Base-by-base conservation (phyloP, 1,140 invertebrate species). In the Nephila pilipes region DNA sequence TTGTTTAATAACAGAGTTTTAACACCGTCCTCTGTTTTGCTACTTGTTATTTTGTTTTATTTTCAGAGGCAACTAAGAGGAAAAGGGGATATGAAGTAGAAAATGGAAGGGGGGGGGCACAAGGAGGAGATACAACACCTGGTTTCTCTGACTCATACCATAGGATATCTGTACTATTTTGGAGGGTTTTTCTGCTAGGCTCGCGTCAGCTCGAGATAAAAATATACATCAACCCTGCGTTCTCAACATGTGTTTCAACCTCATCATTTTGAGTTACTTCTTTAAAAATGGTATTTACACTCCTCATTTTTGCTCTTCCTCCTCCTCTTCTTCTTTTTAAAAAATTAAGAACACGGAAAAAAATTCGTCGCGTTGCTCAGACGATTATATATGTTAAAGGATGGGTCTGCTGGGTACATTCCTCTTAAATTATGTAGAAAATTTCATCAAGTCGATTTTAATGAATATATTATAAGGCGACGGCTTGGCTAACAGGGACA, bases 1-100 rank as follows among this genome's bases (percentile, higher is more conserved):
- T 83, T 83, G 81, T 57, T 83, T 83, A 55, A 83, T 83, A 83
- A 83, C 38, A 57, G 16, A 55, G 38, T 83, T 83, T 83, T 54
- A 55, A 57, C 25, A 25, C 81, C 25, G 54, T 22, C 54, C 25
- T 10, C 38, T 83, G 46, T 83, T 83, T 83, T 38, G 85, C 22
- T 60, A 32, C 85, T 87, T 87, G 85, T 87, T 60, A 60, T 60
- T 87, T 87, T 87, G 32, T 38, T 87, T 87, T 87, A 58, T 87
- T 87, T 87, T 87, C 36, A 22, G 25, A 29, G 14, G 36, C 81
- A 83, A 20, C 80, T 55, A 25, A 83, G 22, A 83, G n/a, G 63
- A 83, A 75, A 32, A 32, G 69, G 69, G 69, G 14, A 25, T 65
- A 75, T 36, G 29, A 75, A 75, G 69, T 75, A 4, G 16, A 36